Evolutionary conservation across 2,888 invertebrate genomes (phyloP), one percentile per base, ranked within the genome.

Genomic region (Galeruca laticollis): DNA sequence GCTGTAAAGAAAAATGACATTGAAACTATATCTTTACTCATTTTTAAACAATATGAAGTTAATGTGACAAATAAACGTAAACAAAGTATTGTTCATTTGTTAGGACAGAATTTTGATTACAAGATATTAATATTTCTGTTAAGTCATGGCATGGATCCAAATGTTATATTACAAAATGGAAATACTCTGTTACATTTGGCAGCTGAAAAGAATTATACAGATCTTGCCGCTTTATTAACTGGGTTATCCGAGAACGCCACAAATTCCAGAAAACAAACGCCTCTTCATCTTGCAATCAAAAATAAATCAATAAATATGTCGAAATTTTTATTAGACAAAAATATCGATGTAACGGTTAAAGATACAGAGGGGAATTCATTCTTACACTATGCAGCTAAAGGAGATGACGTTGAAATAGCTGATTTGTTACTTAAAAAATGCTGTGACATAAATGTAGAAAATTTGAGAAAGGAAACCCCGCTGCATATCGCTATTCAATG

Each of bases 361-460:
- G 40, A 40, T 1, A n/a, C 5, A 40, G 11, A 13, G 1, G 40
- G 40, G 11, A n/a, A 40, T 40, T 13, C 40, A 4, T 40, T 13
- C 13, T 40, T 40, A 40, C 40, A 40, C 40, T 40, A 40, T 40
- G 40, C 40, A 40, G 40, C 40, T 40, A 40, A 40, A 40, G 40
- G 11, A 13, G 40, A 40, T n/a, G 40, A 40, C n/a, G 13, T 40
- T 40, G 40, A 40, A 40, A 40, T 40, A 13, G 40, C 40, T 4
- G 40, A 5, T 40, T 40, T 40, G 4, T 40, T 40, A 40, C 40
- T 40, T 3, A 3, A 40, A 13, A 40, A 40, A n/a, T 1, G 5
- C 1, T 11, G 11, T n/a, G 11, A n/a, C 40, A 13, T 40, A 5
- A n/a, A 40, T 4, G 40, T 40, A 11, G 40, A 40, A 40, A 40